Base-by-base conservation (phyloP, 2,888 invertebrate species). In the Parnassius glacialis region DNA sequence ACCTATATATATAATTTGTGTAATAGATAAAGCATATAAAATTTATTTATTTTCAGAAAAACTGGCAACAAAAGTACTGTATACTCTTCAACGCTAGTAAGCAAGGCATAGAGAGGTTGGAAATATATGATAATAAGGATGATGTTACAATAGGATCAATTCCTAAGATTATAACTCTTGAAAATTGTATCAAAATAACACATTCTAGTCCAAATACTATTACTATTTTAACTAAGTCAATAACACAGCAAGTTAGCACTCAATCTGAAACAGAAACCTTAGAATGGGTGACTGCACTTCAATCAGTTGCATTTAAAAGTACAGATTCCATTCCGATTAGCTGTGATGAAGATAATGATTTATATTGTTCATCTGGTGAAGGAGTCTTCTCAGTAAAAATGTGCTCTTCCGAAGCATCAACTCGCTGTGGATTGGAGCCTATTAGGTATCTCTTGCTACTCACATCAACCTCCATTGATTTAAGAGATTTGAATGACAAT, bases 101-200 rank as follows among this genome's bases (percentile, higher is more conserved):
- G 78, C 95, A 95, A 87, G 97, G 97, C 41, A 95, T 97, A 69
- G 95, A 96, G 79, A 92, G 97, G 52, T 90, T 97, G 62, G 97
- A 97, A 92, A 94, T 97, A 69, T 97, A 95, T 81, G 97, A 97
- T 72, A 94, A 92, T 74, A 94, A 95, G 82, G 96, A 96, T 68
- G 96, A 96, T 76, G 92, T 92, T 20, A 85, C 92, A 65, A 79
- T 92, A 65, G 87, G 90, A 71, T 94, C 93, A 70, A 92, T 94
- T 74, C 94, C 95, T 44, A 94, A 94, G 79, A 96, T 97, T 65
- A 94, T 97, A 66, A 96, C 97, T 0, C 92, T 97, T 59, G 96
- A 97, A 87, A 96, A 97, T 80, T 97, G 97, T 81, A 94, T 97
- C 51, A 97, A 97, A 93, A 96, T 97, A 75, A 93, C 94, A 67